Base-by-base conservation (phyloP, 1,140 invertebrate species). In the Halyomorpha halys region DNA sequence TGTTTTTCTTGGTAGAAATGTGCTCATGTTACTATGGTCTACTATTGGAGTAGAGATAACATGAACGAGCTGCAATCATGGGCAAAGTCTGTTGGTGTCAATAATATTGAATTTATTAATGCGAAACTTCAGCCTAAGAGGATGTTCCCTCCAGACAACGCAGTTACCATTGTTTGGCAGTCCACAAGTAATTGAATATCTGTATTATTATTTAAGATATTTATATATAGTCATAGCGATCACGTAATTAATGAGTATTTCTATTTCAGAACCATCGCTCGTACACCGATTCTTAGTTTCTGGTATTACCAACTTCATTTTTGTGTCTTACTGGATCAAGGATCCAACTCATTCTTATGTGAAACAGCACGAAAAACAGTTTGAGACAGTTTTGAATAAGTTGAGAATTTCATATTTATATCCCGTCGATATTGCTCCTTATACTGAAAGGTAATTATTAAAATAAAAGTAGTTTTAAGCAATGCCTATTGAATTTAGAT, bases 41-140 rank as follows among this genome's bases (percentile, higher is more conserved):
- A 23, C 23, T 56, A 19, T 21, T 56, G 53, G 53, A 56, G 18
- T 11, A 25, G 23, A 14, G 53, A 56, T 21, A 56, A 56, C 23
- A 23, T 56, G 23, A 56, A 23, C 14, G 53, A 56, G 23, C 14
- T 56, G 23, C 53, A 56, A 56, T 23, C 18, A 11, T 56, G 53
- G 53, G 53, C 53, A 9, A 56, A 56, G 15, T 23, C 18, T 25
- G 23, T 56, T 25, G 23, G 53, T 25, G 19, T 56, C 4, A 56
- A 56, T 56, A 56, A 56, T 23, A 56, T 56, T 25, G 53, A 56
- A 25, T 56, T 56, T 25, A 56, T 23, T 9, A 56, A 56, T 56
- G 53, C 53, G 9, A 56, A 56, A 25, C 18, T 23, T 23, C 53
- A 56, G 4, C 53, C 18, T 4, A 56, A 23, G 53, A 56, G 23